Evolutionary conservation across 1,140 invertebrate genomes (phyloP).

Genomic region (Drosophila ironensis): DNA sequence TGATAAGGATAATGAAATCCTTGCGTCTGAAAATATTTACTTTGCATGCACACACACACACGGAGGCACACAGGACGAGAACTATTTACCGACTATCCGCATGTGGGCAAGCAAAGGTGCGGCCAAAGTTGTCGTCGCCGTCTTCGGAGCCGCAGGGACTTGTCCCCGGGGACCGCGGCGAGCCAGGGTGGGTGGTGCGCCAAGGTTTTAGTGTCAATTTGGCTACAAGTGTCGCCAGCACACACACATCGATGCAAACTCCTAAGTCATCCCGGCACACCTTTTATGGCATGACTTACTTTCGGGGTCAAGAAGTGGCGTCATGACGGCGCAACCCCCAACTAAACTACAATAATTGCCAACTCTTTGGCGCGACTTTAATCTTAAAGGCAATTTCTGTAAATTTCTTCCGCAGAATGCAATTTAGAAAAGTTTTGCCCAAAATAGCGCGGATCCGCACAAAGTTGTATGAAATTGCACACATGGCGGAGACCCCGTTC

Average conservation of each 20-base stretch:
- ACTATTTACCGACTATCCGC: constrained; percentile 54
- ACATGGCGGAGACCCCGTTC: constrained; percentile 25
- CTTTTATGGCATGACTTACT: constrained; percentile 36
- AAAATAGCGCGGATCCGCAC: constrained; percentile 32
- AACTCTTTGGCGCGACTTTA: constrained; percentile 56
- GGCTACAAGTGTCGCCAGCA: constrained; percentile 60
- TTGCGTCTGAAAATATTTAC: constrained; percentile 75
- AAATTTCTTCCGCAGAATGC: constrained; percentile 54
- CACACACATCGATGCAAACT: constrained; percentile 26
- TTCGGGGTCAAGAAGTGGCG: constrained; percentile 74
- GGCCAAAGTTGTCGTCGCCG: constrained; percentile 62
- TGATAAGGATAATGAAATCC: constrained; percentile 82
- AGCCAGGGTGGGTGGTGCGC: constrained; percentile 21
- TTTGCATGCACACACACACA: constrained; percentile 40
- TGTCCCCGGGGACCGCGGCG: constrained; percentile 6
- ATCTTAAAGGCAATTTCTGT: constrained; percentile 70
- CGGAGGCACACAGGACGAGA: background rate
- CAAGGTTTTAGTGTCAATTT: constrained; percentile 68
- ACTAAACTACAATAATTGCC: constrained; percentile 46
- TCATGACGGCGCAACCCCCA: constrained; percentile 27
- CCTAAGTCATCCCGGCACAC: constrained; percentile 65
- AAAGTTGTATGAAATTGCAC: constrained; percentile 73
- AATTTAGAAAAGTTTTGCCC: constrained; percentile 65
- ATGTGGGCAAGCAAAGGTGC: constrained; percentile 70
- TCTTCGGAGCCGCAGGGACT: constrained; percentile 65